Base-by-base conservation (phyloP, 2,797 vertebrate species). In the Sebastiscus tertius region DNA sequence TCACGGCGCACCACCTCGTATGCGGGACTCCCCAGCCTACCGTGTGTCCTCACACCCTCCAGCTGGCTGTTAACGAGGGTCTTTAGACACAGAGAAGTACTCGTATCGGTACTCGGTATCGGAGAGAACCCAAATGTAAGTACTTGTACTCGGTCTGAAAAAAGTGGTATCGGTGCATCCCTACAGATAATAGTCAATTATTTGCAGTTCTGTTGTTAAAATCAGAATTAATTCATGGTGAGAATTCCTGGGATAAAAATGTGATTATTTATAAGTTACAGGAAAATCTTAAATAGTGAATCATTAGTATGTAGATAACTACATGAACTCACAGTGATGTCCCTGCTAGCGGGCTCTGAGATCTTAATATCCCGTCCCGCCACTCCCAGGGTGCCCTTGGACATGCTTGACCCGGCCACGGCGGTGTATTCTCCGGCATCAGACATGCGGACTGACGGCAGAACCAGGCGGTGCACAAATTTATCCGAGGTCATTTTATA, bases 361-460 rank as follows among this genome's bases (percentile, higher is more conserved):
- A 95, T 94, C 61, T 63, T 87, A 14, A 95, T 65, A 33, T 95
- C 93, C 3, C 94, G 88, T 20, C 94, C 94, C 29, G 88, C 91
- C 0, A 95, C 91, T 6, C 8, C 36, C 66, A 95, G 87, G 11
- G 27, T 66, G 2, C 74, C 97, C 49, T 95, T 97, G 33, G 98
- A 99, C 86, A 98, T 95, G 79, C 96, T 99, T 77, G 97, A 96
- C 7, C 99, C 99, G 7, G 98, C 98, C 73, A 99, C 98, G 3
- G 97, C 98, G 0, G 97, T 95, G 89, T 98, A 99, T 52, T 98
- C 96, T 3, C 98, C 99, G 0, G 96, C 96, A 29, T 99, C 99
- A 5, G 97, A 97, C 94, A 98, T 95, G 36, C 94, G 97, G 9
- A 97, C 96, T 0, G 96, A 96, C 1, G 97, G 96, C 91, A 99